Evolutionary conservation across 2,113 vertebrate genomes (phyloP), one percentile per base, ranked within the genome.

Genomic region (Smithornis capensis): DNA sequence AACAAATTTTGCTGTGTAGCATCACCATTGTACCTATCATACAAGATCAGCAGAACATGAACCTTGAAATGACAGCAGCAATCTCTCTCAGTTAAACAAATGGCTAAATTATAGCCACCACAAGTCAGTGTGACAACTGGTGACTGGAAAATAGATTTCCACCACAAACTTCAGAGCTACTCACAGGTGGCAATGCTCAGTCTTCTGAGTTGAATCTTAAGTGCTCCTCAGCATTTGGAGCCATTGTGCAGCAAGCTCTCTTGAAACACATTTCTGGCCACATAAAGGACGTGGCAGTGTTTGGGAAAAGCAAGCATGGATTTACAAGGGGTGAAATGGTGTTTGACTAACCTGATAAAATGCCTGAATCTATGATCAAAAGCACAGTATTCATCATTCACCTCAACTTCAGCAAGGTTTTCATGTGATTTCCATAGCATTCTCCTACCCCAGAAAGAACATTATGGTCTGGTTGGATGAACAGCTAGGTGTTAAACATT

Each of bases 41-140:
- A 75, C 19, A 18, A 29, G 21, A 62, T n/a, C 42, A 90, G 12
- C 13, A 50, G 49, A 79, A 79, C 33, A 25, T 0, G 12, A 57
- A 68, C 19, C 19, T 42, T n/a, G 53, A 85, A 76, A 25, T 23
- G 19, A 68, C 35, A 55, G 52, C 1, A 3, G 44, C 37, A 67
- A 21, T 25, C 6, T 74, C 53, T 53, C 42, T 35, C 68, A 55
- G 22, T 24, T 50, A 45, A 35, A 73, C 15, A 63, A n/a, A 62
- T 1, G 2, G 9, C 82, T 17, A 35, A 55, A 77, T 2, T 6
- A 40, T 31, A 77, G 40, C 1, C 0, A 31, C 23, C 12, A 24
- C 53, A 55, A 40, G 27, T 24, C 31, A 55, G 17, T 1, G 4
- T 9, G 19, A 27, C 19, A 7, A 35, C 17, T 23, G 52, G 16